Base-by-base conservation (phyloP, 2,888 invertebrate species). In the Eledone cirrhosa region DNA sequence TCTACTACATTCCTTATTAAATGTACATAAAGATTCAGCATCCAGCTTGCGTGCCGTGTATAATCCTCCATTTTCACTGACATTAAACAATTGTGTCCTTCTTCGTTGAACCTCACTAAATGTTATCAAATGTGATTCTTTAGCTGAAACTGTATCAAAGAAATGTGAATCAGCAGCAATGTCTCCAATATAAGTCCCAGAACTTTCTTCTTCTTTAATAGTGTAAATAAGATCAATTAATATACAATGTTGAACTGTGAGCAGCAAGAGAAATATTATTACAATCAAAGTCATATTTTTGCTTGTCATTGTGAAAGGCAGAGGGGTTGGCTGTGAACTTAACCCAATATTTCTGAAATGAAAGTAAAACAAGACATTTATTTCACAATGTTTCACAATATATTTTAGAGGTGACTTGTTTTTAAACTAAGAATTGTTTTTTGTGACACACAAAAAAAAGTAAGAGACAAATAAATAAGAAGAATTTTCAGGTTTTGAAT, bases 1-100 rank as follows among this genome's bases (percentile, higher is more conserved):
- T 72, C 41, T 31, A 33, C 31, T 41, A 41, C 72, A 72, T 72
- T 72, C 72, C 1, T n/a, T 41, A 33, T 72, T 72, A 14, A 41
- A 41, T 31, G 72, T 41, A 72, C 72, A 72, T n/a, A 72, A 31
- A 2, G 72, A 72, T 72, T 72, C 72, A 72, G 72, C 72, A 41
- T 72, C 72, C 41, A 72, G 0, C 41, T 31, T 72, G 22, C 31
- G 72, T 2, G 72, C 72, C 2, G 72, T 72, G 2, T 72, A 72
- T 14, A 72, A n/a, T 72, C 41, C 41, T 41, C 72, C 72, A 2
- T 67, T 67, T 7, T 31, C 67, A 67, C 67, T 67, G 19, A 29
- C 67, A 29, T 67, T 67, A 67, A 31, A 67, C 67, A 67, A 27
- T 19, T 67, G 67, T 24, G 67, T 67, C 29, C 19, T 31, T 67